A percentile compares a stretch with the other conserved stretches of the same genome.
Evolutionary conservation across 2,888 invertebrate genomes (phyloP).

Genomic region (Scaptodrosophila latifasciaeformis): DNA sequence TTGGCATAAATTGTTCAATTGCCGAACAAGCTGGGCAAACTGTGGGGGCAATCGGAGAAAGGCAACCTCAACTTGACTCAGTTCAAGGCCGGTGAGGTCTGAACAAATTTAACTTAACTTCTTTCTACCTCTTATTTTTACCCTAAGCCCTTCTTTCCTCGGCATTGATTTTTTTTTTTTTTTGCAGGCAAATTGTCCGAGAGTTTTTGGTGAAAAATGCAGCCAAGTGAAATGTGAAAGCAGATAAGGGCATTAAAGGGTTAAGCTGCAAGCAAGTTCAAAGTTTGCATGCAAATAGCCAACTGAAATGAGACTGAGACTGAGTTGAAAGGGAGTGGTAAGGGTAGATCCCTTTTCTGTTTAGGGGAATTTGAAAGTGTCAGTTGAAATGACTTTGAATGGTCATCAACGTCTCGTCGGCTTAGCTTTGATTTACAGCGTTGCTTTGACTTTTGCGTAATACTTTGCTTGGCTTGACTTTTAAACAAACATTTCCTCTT

Average conservation of each 20-base stretch:
- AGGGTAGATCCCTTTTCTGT: background rate
- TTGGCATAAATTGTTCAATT: too few relatives aligned
- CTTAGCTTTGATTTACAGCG: slow-evolving; percentile 63
- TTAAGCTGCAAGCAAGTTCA: slow-evolving; percentile 53
- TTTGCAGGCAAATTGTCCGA: background rate
- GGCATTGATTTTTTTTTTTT: too few relatives aligned
- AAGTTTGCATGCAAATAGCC: slow-evolving; percentile 25
- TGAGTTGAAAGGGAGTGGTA: background rate
- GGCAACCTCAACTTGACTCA: too few relatives aligned
- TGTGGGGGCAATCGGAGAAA: too few relatives aligned
- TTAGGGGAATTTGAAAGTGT: background rate
- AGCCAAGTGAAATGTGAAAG: slow-evolving; percentile 61
- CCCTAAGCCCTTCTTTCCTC: too few relatives aligned
- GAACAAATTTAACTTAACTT: background rate
- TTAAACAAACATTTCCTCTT: too few relatives aligned
- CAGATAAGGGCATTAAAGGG: slow-evolving; percentile 63
- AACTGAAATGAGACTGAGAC: background rate
- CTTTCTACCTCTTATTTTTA: background rate
- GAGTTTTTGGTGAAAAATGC: slow-evolving; percentile 26
- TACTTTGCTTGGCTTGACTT: too few relatives aligned
- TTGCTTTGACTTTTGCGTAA: slow-evolving; percentile 32
- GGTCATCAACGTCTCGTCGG: slow-evolving; percentile 53
- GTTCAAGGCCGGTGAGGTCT: too few relatives aligned
- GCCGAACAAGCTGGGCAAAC: too few relatives aligned
- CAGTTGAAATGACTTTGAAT: slow-evolving; percentile 51